These are phyloP conservation scores for Cydia amplana DNA, from an alignment of 1,140 invertebrate genomes.

Conservation along the genomic window DNA sequence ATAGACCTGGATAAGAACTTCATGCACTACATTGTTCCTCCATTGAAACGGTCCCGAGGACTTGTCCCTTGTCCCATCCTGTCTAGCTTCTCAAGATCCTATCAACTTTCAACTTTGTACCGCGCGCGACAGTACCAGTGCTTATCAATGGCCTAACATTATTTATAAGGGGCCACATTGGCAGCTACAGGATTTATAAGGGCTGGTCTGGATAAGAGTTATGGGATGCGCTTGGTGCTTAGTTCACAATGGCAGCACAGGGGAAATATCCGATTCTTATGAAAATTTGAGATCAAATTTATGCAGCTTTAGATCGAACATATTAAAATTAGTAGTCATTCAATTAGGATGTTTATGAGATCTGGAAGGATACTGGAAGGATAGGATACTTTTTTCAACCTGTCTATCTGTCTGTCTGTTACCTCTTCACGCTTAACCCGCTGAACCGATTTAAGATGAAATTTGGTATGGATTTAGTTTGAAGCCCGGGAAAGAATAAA, in stretches of 20 bases:
- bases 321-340: too few relatives aligned
- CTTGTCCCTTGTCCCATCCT: constrained; percentile 39
- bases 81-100: constrained; percentile 58
- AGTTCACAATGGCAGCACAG: background rate
- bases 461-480: too few relatives aligned
- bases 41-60: constrained; percentile 40
- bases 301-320: background rate
- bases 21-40: constrained; percentile 35
- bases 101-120: constrained; percentile 72
- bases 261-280: background rate
- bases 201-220: constrained; percentile 17
- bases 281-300: background rate
- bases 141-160: constrained; percentile 58
- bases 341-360: too few relatives aligned
- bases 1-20: constrained; percentile 7
- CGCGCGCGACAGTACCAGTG: constrained; percentile 47
- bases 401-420: too few relatives aligned
- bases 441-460: too few relatives aligned
- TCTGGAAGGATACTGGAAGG: too few relatives aligned
- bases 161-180: constrained; percentile 56
- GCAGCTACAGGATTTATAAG: constrained; percentile 51
- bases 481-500: too few relatives aligned
- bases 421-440: too few relatives aligned
- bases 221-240: constrained; percentile 26
- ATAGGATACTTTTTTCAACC: too few relatives aligned